Conservation (phyloP, 2,888 invertebrate species). For the Oligia fasciuncula region DNA sequence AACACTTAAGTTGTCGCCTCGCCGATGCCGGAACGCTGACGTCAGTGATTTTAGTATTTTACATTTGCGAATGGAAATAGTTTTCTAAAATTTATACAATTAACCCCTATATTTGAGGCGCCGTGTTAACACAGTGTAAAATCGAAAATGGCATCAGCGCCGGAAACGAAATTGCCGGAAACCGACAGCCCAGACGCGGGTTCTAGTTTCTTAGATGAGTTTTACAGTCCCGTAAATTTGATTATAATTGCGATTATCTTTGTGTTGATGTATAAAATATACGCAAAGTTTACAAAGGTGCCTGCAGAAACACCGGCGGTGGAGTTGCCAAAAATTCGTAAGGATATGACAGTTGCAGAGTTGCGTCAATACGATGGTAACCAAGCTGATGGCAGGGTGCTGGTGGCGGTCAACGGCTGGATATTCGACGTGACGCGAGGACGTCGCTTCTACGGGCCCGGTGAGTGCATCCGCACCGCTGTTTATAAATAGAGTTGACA, state of each 20-base stretch:
- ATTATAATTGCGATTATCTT: slow-evolving; percentile 90
- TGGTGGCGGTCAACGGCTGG: slow-evolving; percentile 98
- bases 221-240: slow-evolving; percentile 92
- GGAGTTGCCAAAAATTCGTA: slow-evolving; percentile 94
- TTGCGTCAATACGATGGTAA: slow-evolving; percentile 96
- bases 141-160: slow-evolving; percentile 78
- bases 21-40: slow-evolving; percentile 70
- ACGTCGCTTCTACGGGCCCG: slow-evolving; percentile 97
- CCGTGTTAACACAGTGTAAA: slow-evolving; percentile 54
- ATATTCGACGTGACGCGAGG: slow-evolving; percentile 98
- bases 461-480: slow-evolving; percentile 88
- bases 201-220: slow-evolving; percentile 86
- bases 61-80: slow-evolving; percentile 66
- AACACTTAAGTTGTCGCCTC: slow-evolving; percentile 61
- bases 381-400: slow-evolving; percentile 95
- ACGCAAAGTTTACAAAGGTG: slow-evolving; percentile 83
- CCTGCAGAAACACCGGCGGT: slow-evolving; percentile 74
- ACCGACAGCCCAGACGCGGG: slow-evolving; percentile 71
- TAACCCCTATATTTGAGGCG: slow-evolving; percentile 62
- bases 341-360: slow-evolving; percentile 97
- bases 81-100: slow-evolving; percentile 74
- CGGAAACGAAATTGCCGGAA: slow-evolving; percentile 78
- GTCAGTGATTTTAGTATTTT: slow-evolving; percentile 79
- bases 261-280: slow-evolving; percentile 92
- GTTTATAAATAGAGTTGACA: slow-evolving; percentile 84